Evolutionary conservation across 2,888 invertebrate species (phyloP), one percentile per base, ranked within the genome.

Genomic region (Chironomus tentans): DNA sequence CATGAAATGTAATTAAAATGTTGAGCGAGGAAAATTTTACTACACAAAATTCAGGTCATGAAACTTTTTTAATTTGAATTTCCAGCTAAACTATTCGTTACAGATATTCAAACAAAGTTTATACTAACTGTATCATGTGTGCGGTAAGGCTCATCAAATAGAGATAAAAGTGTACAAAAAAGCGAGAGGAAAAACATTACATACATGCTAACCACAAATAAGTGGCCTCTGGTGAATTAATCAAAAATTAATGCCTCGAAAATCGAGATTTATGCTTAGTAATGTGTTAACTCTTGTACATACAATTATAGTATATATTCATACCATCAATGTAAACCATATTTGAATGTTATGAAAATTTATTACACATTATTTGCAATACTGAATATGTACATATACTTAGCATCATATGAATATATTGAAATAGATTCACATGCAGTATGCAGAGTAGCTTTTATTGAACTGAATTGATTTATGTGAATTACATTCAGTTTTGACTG

Each of bases 191-290:
- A 38, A 38, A 38, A 38, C 7, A 38, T 38, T 38, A 10, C 10
- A 38, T 38, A 38, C 38, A 38, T 38, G 10, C 38, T 38, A 56
- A 18, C 70, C 47, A 47, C 70, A 48, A 70, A 70, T 47, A 70
- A 70, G 70, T 56, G 70, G 70, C 24, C 50, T 48, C 61, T 28
- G 15, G 15, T n/a, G 62, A 72, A 62, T 61, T 61, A 72, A 72
- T 72, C 46, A 61, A 72, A 72, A 72, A 62, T 56, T 72, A 61
- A 72, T 72, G 72, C 24, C 47, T 10, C 38, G 6, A 38, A 56
- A 61, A 38, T 6, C 18, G 72, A 61, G 50, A 72, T 38, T 72
- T 50, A 46, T 62, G 61, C 15, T 38, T 38, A 38, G 18, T 21
- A 18, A 62, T 61, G 61, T 15, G 61, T 72, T 72, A 21, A 65